Conservation (phyloP, 2,113 vertebrate genomes). For the Bungarus multicinctus region DNA sequence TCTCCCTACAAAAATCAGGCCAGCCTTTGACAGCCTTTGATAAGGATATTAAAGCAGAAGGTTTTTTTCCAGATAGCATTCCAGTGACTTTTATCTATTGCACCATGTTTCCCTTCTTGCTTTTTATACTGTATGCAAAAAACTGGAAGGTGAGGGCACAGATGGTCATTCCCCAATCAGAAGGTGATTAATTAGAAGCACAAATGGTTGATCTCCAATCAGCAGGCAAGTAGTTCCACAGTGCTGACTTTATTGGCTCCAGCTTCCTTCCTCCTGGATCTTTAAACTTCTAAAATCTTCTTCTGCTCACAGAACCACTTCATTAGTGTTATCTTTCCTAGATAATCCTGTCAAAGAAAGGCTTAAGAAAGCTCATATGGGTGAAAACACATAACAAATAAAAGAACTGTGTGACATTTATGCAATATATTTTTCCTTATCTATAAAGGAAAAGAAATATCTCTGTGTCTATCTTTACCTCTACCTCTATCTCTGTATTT, state of each 20-base stretch:
- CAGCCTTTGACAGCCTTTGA: background rate
- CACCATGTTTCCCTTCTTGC: background rate
- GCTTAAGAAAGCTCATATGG: background rate
- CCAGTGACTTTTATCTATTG: background rate
- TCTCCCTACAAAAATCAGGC: background rate
- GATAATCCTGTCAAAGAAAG: background rate
- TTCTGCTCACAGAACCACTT: background rate
- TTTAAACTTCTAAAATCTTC: background rate
- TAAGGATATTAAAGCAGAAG: background rate
- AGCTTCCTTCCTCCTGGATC: background rate
- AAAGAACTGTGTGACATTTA: background rate
- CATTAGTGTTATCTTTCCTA: background rate
- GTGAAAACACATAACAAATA: background rate
- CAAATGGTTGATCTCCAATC: background rate
- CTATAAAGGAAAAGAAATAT: background rate
- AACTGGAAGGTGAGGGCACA: background rate
- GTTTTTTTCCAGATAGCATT: background rate
- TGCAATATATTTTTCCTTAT: background rate
- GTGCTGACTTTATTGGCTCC: background rate
- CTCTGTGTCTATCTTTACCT: background rate
- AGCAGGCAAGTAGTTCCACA: background rate
- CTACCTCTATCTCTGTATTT: background rate
- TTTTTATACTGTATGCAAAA: background rate
- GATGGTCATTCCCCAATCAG: background rate
- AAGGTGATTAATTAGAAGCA: background rate